Evolutionary conservation across 2,113 vertebrate species (phyloP), one percentile per base, ranked within the genome.

Genomic region (Apaloderma vittatum): DNA sequence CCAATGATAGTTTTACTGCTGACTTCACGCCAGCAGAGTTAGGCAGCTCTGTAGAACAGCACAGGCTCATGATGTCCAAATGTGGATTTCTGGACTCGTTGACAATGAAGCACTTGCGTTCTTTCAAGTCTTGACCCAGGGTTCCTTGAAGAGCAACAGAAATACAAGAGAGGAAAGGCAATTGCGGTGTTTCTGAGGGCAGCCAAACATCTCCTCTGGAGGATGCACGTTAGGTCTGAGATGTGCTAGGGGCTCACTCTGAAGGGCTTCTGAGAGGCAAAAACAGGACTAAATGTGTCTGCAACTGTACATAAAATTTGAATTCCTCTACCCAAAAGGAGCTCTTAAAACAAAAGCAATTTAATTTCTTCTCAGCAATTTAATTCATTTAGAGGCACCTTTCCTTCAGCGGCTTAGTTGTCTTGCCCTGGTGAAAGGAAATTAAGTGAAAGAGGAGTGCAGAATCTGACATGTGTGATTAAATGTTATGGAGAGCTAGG

Each of bases 1-100:
- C 82, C 96, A 96, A 26, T 51, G 75, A 36, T 82, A 73, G 82
- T 94, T 95, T 92, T 90, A 82, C 76, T 51, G 32, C 43, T 22
- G 4, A 37, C 59, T 86, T 84, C 37, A 63, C 0, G 52, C 86
- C 93, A 96, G 63, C 51, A 85, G 67, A 62, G 18, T 87, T 45
- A 73, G 70, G 57, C 70, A 93, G 57, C 68, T 96, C 76, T 88
- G 72, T 81, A 48, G 46, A 89, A 89, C 5, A 88, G 6, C 5
- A 2, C 54, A 86, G 82, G 67, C 68, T 94, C 12, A 0, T 89
- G 75, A 81, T 59, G 76, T 58, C 80, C 77, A 52, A 84, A 83
- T 66, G 61, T 58, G 63, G 26, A 32, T 80, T 93, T 95, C 90
- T 96, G 88, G 71, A 52, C 71, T 73, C 55, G 49, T 14, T 92